These are phyloP conservation scores for Australoheros facetus DNA, from an alignment of 2,797 vertebrate genomes.

Conservation along the genomic window DNA sequence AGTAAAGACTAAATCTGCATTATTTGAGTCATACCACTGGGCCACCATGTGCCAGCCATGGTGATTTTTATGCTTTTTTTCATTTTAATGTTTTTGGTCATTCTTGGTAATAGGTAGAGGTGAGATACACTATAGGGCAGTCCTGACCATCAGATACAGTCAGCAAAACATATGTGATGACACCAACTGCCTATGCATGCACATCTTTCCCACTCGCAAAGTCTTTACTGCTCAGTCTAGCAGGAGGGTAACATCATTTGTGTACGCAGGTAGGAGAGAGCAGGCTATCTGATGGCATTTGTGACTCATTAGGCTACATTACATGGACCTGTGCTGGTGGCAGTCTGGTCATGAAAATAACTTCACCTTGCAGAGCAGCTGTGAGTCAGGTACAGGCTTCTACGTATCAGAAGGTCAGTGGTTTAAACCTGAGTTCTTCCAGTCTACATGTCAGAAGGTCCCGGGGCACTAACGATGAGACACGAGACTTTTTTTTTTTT, in stretches of 20 bases:
- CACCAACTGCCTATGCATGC: background rate
- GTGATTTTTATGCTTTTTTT: background rate
- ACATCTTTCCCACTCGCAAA: background rate
- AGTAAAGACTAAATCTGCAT: slow-evolving; percentile 2
- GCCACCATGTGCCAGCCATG: background rate
- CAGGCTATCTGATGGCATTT: background rate
- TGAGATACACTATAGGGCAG: background rate
- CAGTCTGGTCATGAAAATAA: background rate
- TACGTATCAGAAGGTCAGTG: background rate
- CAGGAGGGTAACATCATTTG: background rate
- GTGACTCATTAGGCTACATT: background rate
- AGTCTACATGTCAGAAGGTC: background rate
- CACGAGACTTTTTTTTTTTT: background rate
- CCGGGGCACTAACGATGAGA: background rate
- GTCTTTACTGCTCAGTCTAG: background rate
- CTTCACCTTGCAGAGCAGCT: background rate
- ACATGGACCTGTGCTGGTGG: background rate
- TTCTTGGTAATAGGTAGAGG: background rate
- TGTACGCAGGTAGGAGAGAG: background rate
- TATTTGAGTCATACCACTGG: background rate
- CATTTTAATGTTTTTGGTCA: background rate
- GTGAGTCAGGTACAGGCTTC: background rate
- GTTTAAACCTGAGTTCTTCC: background rate
- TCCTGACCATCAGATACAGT: background rate
- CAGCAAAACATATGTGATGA: background rate